Evolutionary conservation across 2,797 vertebrate species (phyloP).

Genomic region (Sebastes taczanowskii): DNA sequence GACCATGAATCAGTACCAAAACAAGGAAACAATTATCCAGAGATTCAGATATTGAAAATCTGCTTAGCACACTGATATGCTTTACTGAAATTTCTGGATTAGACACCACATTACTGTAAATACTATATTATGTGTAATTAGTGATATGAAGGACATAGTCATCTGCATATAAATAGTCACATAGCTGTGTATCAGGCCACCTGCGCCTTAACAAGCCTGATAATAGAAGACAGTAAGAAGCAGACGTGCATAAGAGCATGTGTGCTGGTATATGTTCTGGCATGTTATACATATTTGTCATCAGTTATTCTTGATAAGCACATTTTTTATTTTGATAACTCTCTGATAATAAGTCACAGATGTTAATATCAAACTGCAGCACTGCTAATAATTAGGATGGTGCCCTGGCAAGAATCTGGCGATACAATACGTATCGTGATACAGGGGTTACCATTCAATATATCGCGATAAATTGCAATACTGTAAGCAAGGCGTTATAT

Average conservation of each 20-base stretch:
- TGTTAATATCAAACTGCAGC: not conserved
- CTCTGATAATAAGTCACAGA: not conserved
- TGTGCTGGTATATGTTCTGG: not conserved
- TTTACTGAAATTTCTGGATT: not conserved
- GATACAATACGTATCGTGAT: not conserved
- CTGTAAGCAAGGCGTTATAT: not conserved
- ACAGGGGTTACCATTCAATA: not conserved
- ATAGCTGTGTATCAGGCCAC: not conserved
- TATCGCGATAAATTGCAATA: not conserved
- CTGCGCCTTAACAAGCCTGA: not conserved
- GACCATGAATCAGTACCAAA: not conserved
- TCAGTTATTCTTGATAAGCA: not conserved
- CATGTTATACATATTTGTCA: not conserved
- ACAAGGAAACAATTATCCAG: not conserved
- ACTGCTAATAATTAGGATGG: not conserved
- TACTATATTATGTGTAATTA: not conserved
- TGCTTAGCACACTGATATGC: not conserved
- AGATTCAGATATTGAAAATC: not conserved
- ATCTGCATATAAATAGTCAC: constrained; percentile 17
- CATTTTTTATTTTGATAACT: not conserved
- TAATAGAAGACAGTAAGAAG: not conserved
- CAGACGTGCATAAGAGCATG: not conserved
- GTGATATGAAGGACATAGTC: not conserved
- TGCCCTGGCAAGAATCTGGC: not conserved
- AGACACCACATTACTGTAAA: not conserved